Conservation (phyloP, 2,113 vertebrate species). For the Ranitomeya variabilis region DNA sequence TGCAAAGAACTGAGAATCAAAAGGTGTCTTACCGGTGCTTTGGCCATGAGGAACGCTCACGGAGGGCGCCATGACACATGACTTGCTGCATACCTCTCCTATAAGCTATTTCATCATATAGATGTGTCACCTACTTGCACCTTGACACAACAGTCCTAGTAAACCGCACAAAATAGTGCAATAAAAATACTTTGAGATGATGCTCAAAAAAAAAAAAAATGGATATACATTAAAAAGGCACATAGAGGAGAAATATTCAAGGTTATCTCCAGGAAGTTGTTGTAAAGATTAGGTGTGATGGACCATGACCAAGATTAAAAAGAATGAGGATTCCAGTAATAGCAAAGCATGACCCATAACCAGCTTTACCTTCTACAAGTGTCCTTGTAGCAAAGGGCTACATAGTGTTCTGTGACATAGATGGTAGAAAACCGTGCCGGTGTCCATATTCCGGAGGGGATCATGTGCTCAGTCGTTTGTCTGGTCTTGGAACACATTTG, state of each 20-base stretch:
- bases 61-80: background rate
- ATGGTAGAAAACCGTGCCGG: conserved; percentile 54
- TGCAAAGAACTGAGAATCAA: background rate
- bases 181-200: conserved; percentile 26
- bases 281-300: background rate
- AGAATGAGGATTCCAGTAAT: background rate
- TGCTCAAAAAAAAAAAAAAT: conserved; percentile 60
- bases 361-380: conserved; percentile 11
- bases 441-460: conserved; percentile 41
- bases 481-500: conserved; percentile 76
- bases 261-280: conserved; percentile 51
- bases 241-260: conserved; percentile 69
- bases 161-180: conserved; percentile 21
- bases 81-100: background rate
- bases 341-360: conserved; percentile 25
- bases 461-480: conserved; percentile 82
- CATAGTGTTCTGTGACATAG: conserved; percentile 60
- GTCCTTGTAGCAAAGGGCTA: conserved; percentile 49
- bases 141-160: background rate
- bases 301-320: conserved; percentile 11
- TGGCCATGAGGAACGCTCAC: background rate
- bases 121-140: background rate
- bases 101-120: background rate
- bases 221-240: conserved; percentile 70
- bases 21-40: background rate